phyloP scores from a whole-genome alignment of 2,888 invertebrate genomes.

The Orthosia cruda region DNA sequence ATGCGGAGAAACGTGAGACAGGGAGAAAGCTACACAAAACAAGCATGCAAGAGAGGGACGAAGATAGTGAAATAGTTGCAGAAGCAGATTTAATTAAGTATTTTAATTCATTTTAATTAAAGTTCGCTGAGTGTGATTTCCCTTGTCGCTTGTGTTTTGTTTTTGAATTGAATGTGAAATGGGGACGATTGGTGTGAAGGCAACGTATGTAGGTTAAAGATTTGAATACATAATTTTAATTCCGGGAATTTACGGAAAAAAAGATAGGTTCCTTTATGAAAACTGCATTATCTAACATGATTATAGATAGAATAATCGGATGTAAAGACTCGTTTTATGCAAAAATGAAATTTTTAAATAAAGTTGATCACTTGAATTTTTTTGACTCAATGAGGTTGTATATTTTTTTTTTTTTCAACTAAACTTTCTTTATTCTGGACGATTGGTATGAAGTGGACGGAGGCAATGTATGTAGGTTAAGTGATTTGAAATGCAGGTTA shows the following conservation, averaged over 20 bases:
- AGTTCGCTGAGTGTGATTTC: conserved; percentile 57
- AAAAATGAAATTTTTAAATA: no score
- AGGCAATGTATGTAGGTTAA: no score
- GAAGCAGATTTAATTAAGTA: conserved; percentile 77
- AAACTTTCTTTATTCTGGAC: no score
- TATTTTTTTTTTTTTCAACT: no score
- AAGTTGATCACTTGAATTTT: no score
- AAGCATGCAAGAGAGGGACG: conserved; percentile 22
- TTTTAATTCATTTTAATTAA: conserved; percentile 78
- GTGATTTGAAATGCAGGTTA: neutral
- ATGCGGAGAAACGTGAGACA: conserved; percentile 29
- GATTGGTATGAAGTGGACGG: no score
- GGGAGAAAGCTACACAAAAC: conserved; percentile 20
- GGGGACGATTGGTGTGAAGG: conserved; percentile 3
- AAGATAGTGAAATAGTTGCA: conserved; percentile 61
- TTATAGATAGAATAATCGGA: neutral
- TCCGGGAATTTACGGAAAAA: neutral
- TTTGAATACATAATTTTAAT: no score
- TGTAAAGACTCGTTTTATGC: no score
- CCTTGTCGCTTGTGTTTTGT: conserved; percentile 53
- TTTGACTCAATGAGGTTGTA: no score
- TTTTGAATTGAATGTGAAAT: conserved; percentile 24
- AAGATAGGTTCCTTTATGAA: neutral
- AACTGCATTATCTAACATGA: neutral
- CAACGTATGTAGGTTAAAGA: neutral